phyloP scores from a whole-genome alignment of 2,113 vertebrate genomes.

The Baryphthengus martii region DNA sequence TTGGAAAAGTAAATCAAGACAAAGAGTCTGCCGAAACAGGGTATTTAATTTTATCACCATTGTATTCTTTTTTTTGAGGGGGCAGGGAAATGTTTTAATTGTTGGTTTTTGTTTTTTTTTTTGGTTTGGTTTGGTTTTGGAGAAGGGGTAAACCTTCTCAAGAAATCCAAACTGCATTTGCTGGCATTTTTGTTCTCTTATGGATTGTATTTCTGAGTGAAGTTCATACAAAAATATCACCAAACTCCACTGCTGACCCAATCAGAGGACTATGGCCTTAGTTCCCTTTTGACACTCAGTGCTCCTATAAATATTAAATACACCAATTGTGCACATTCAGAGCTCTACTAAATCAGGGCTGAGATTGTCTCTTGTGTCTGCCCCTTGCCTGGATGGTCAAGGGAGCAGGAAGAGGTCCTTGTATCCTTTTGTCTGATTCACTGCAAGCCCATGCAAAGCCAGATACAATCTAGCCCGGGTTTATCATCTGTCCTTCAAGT shows the following conservation, averaged over 20 bases:
- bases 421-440: background rate
- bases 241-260: background rate
- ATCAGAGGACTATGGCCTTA: background rate
- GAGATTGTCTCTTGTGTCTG: background rate
- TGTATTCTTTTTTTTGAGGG: background rate
- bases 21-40: background rate
- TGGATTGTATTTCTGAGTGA: background rate
- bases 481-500: slow-evolving; percentile 40
- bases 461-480: background rate
- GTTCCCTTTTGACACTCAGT: background rate
- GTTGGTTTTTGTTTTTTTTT: too few relatives aligned
- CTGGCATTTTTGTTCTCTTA: background rate
- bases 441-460: background rate
- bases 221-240: background rate
- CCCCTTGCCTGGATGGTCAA: background rate
- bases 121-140: background rate
- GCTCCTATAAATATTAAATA: background rate
- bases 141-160: background rate
- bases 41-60: background rate
- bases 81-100: background rate
- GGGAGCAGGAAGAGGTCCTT: background rate
- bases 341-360: background rate
- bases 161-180: background rate
- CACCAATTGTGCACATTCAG: background rate
- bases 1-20: background rate